Evolutionary conservation across 2,888 invertebrate genomes (phyloP), one percentile per base, ranked within the genome.

Genomic region (Lypha dubia): DNA sequence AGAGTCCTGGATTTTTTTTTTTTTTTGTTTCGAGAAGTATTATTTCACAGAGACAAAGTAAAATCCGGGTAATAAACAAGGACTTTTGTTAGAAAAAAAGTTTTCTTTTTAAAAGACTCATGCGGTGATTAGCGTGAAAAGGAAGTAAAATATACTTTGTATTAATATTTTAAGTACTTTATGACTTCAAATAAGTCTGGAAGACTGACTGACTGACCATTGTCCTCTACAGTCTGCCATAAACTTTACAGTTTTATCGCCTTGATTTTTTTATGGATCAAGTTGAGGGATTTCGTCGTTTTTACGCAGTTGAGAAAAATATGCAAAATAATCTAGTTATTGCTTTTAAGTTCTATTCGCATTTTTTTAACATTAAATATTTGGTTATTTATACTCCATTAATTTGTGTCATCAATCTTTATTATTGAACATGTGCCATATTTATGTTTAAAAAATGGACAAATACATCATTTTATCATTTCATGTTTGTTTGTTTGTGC

Each of bases 351-450:
- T 51, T 65, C 38, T 65, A 15, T 22, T 53, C 17, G 41, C n/a
- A 51, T 73, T 56, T 58, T 51, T 49, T 58, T 51, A 38, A 28
- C 35, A 53, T 80, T 32, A 77, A 76, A 73, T 68, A 17, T 81
- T n/a, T 81, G 63, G 56, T 77, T 77, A 62, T 81, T 84, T 65
- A 84, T 81, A 81, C 77, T 58, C 74, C 81, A 84, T 84, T 84
- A 81, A 84, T 81, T 81, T 84, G 24, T 24, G 56, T 58, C 81
- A 84, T 84, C 84, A 84, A 84, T 84, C 84, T 84, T 81, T 84
- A 84, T 84, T 84, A 84, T 77, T 38, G 70, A 77, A 77, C 81
- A 81, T 84, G 81, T 81, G 81, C 77, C 77, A 84, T 84, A 84
- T 84, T 84, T 81, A 58, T 75, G 46, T 62, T 68, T 79, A 68